A percentile compares a stretch with the other conserved stretches of the same genome.
Conservation (phyloP, 2,888 invertebrate species). For the Idaea biselata region DNA sequence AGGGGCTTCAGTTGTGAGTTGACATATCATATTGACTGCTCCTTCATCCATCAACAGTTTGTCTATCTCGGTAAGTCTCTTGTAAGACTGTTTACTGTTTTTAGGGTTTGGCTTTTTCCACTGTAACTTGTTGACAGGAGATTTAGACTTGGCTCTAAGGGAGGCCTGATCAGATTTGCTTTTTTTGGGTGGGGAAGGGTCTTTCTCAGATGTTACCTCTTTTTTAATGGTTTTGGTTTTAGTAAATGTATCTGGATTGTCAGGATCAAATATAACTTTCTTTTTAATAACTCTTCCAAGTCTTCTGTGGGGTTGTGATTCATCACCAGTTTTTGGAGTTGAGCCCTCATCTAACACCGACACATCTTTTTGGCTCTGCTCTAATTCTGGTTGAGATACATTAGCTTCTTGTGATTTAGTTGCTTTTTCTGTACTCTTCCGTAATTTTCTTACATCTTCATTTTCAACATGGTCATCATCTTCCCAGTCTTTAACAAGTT, state of each 20-base stretch:
- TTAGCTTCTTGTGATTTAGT: slow-evolving; percentile 33
- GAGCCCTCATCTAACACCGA: slow-evolving; percentile 45
- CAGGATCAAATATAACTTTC: slow-evolving; percentile 88
- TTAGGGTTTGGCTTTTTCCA: slow-evolving; percentile 74
- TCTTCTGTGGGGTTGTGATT: slow-evolving; percentile 59
- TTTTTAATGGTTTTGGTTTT: slow-evolving; percentile 53
- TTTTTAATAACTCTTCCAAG: slow-evolving; percentile 83
- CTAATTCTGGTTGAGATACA: slow-evolving; percentile 32
- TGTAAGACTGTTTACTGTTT: slow-evolving; percentile 70
- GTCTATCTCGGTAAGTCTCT: slow-evolving; percentile 86
- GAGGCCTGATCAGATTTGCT: slow-evolving; percentile 45
- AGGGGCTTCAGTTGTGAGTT: slow-evolving; percentile 83
- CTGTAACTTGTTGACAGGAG: slow-evolving; percentile 59
- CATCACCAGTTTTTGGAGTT: slow-evolving; percentile 47
- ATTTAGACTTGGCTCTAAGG: slow-evolving; percentile 56
- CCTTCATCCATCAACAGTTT: slow-evolving; percentile 91
- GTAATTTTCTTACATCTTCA: slow-evolving; percentile 18
- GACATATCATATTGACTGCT: slow-evolving; percentile 91
- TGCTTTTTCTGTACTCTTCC: slow-evolving; percentile 30
- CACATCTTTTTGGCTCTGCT: slow-evolving; percentile 37
- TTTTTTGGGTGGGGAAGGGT: slow-evolving; percentile 52
- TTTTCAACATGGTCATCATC: slow-evolving; percentile 60
- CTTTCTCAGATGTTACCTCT: slow-evolving; percentile 47
- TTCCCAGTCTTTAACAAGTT: slow-evolving; percentile 78
- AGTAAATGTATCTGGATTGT: slow-evolving; percentile 78